phyloP scores from a whole-genome alignment of 1,140 invertebrate genomes.

The Brachionus manjavacas region DNA sequence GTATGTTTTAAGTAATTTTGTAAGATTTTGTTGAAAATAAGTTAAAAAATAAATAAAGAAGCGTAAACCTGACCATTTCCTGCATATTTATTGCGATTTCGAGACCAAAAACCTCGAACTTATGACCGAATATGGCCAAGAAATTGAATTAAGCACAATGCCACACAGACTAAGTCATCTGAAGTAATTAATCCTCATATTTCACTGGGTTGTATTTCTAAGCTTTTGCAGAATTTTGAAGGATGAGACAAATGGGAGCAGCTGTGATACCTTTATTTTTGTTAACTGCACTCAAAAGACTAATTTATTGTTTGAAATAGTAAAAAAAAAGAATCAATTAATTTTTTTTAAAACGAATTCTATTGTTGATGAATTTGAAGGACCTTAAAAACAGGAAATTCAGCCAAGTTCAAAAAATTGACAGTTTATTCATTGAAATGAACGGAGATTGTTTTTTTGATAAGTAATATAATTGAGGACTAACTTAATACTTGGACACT shows the following conservation, averaged over 20 bases:
- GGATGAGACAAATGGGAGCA: neutral
- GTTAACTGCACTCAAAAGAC: slow-evolving; percentile 9
- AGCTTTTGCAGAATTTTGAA: neutral
- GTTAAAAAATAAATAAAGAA: neutral
- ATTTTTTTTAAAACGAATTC: too few species aligned
- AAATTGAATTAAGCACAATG: slow-evolving; percentile 1
- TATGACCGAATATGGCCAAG: neutral
- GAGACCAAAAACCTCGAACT: slow-evolving; percentile 23
- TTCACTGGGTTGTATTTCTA: neutral
- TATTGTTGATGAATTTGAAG: neutral
- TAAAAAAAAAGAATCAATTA: neutral
- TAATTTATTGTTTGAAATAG: neutral
- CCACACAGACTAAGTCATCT: slow-evolving; percentile 20
- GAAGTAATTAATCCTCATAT: neutral
- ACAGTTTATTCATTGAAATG: slow-evolving; percentile 3
- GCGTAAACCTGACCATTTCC: slow-evolving; percentile 4
- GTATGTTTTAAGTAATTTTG: neutral
- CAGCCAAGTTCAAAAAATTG: neutral
- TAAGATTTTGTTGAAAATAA: too few species aligned
- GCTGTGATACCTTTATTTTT: neutral
- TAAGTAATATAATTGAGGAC: neutral
- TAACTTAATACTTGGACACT: neutral
- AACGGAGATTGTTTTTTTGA: neutral
- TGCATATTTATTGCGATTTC: slow-evolving; percentile 26
- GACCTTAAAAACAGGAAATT: slow-evolving; percentile 27